Conservation (phyloP, 2,888 invertebrate genomes). For the Drosophila cognata region DNA sequence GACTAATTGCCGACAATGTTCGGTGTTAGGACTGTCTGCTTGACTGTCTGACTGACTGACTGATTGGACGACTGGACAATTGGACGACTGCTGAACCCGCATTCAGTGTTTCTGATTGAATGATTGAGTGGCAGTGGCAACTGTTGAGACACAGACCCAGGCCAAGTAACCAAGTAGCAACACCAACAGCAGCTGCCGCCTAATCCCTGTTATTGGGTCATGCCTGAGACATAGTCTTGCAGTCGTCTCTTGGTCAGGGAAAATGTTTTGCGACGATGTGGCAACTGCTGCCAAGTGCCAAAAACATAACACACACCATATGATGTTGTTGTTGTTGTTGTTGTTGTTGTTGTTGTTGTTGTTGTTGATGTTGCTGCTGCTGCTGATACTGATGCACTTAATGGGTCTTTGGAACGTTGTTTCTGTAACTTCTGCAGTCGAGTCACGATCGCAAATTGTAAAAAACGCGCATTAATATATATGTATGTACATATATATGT, state of each 20-base stretch:
- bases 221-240: slow-evolving; percentile 48
- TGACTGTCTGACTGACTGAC: slow-evolving; percentile 45
- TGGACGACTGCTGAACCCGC: slow-evolving; percentile 43
- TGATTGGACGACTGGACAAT: slow-evolving; percentile 40
- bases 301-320: slow-evolving; percentile 71
- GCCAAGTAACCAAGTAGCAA: slow-evolving; percentile 9
- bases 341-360: slow-evolving; percentile 27
- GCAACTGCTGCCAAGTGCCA: slow-evolving; percentile 75
- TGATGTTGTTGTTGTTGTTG: slow-evolving; percentile 34
- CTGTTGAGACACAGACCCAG: slow-evolving; percentile 47
- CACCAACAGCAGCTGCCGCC: slow-evolving; percentile 49
- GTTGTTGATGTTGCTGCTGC: slow-evolving; percentile 20
- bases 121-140: slow-evolving; percentile 75
- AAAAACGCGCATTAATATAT: slow-evolving; percentile 65
- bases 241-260: slow-evolving; percentile 57
- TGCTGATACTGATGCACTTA: slow-evolving; percentile 66
- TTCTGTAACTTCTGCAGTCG: slow-evolving; percentile 30
- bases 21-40: slow-evolving; percentile 18
- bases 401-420: slow-evolving; percentile 65
- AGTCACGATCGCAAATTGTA: slow-evolving; percentile 70
- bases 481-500: neutral
- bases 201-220: slow-evolving; percentile 81
- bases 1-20: slow-evolving; percentile 78
- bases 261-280: slow-evolving; percentile 72
- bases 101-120: slow-evolving; percentile 66